These are phyloP conservation scores for Drosophila nigromelanica DNA, from an alignment of 1,140 invertebrate genomes.

Conservation along the genomic window DNA sequence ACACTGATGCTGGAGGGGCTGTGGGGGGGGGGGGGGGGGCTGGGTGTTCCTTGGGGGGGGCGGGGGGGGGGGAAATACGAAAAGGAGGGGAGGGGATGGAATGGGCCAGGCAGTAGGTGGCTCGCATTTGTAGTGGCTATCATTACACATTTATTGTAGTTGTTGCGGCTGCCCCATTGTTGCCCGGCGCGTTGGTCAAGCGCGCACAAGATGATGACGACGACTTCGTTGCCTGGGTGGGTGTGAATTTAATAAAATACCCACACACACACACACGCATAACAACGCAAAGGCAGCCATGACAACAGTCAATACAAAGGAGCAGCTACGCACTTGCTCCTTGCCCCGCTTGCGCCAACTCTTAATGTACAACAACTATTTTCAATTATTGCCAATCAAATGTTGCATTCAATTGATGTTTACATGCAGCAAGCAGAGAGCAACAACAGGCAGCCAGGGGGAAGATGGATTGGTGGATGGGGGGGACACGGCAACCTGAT, in stretches of 20 bases:
- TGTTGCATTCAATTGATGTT: constrained; percentile 82
- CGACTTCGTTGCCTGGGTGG: constrained; percentile 51
- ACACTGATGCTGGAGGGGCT: neutral
- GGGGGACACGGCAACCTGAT: constrained; percentile 40
- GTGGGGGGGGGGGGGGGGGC: neutral
- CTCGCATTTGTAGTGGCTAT: constrained; percentile 69
- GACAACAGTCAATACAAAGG: constrained; percentile 65
- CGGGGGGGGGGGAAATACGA: too few relatives aligned
- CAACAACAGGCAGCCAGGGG: constrained; percentile 5
- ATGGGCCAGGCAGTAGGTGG: neutral
- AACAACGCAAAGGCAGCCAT: constrained; percentile 61
- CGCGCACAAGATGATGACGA: constrained; percentile 60
- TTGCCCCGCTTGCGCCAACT: constrained; percentile 1
- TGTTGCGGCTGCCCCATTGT: constrained; percentile 39
- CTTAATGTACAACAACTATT: constrained; percentile 81
- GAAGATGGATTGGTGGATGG: neutral
- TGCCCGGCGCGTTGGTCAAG: constrained; percentile 43
- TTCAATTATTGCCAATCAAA: constrained; percentile 84
- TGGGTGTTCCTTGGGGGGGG: constrained; percentile 7
- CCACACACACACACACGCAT: constrained; percentile 19
- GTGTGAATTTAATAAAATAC: constrained; percentile 79
- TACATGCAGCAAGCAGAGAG: constrained; percentile 61
- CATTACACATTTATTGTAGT: constrained; percentile 77
- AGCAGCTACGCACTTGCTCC: constrained; percentile 7
- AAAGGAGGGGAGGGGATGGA: neutral